Base-by-base conservation (phyloP, 2,888 invertebrate genomes). In the Microplitis deprimator region DNA sequence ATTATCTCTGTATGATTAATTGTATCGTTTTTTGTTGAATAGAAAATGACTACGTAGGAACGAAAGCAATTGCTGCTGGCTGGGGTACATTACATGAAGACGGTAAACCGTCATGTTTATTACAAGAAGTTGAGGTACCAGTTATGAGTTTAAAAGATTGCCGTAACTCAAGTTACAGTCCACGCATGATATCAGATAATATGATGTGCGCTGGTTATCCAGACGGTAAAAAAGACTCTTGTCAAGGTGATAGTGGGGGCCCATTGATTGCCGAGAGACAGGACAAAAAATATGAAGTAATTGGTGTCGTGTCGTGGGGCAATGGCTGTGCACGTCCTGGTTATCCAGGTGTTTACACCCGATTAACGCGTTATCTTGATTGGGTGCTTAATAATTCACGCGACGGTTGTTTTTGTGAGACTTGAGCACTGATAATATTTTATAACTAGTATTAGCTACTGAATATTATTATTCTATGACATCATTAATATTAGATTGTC, bases 11-110 rank as follows among this genome's bases (percentile, higher is more conserved):
- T 29, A 4, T 29, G 3, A 29, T 29, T 29, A 29, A 4, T 29
- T 29, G 29, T 70, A 59, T 65, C 7, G 6, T 13, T 68, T 75
- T 20, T 20, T 64, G 40, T 29, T 64, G 38, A 29, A n/a, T 64
- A 93, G 95, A 92, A 81, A 92, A 94, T 73, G 89, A 93, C 8
- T 96, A 96, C 90, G 93, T 93, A 10, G 95, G 94, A 3, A 92
- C 92, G 7, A 93, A 92, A 71, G 96, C 94, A 1, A 93, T 94
- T 38, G 96, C 95, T 1, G 92, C 96, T 1, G 97, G 97, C 16
- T 97, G 97, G 97, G 97, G 97, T 0, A 96, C 96, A 0, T 90
- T 96, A 16, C 93, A 94, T 79, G 97, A 97, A 89, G 95, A 95
- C 83, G 97, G 96, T 7, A 95, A 95, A 85, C 95, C 96, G 0